These are phyloP conservation scores for Notolabrus celidotus DNA, from an alignment of 2,797 vertebrate species.

Conservation along the genomic window DNA sequence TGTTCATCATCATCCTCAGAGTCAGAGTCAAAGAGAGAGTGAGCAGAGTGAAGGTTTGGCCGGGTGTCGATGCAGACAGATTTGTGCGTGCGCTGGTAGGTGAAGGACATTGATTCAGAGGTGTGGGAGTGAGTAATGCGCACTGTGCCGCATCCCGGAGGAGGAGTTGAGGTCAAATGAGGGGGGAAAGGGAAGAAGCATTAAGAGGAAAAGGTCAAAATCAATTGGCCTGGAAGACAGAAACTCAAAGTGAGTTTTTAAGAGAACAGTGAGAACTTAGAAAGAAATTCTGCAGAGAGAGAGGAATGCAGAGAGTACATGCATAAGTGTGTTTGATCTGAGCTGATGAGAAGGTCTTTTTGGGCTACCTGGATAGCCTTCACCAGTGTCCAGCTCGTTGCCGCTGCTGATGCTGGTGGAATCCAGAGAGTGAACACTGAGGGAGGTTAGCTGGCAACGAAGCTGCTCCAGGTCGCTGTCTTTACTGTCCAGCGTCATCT, in stretches of 20 bases:
- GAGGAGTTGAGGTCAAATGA: constrained; percentile 64
- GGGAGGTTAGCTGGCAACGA: constrained; percentile 91
- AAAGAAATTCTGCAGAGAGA: constrained; percentile 8
- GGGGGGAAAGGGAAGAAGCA: constrained; percentile 40
- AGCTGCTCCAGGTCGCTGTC: constrained; percentile 99
- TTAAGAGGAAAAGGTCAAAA: constrained; percentile 39
- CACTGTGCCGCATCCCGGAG: constrained; percentile 85
- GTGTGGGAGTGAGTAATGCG: constrained; percentile 95
- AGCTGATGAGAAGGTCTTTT: not conserved
- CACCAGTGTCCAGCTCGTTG: constrained; percentile 89
- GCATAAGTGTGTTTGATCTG: not conserved
- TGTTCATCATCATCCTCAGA: constrained; percentile 87
- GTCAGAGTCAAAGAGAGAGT: constrained; percentile 86
- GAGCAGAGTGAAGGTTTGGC: constrained; percentile 87
- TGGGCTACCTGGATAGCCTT: constrained; percentile 94
- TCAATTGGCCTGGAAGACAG: constrained; percentile 24
- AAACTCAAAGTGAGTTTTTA: constrained; percentile 32
- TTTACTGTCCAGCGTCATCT: constrained; percentile 97
- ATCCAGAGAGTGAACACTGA: constrained; percentile 93
- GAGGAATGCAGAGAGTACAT: constrained; percentile 15
- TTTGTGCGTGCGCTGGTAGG: constrained; percentile 95
- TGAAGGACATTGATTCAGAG: constrained; percentile 97
- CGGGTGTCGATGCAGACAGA: constrained; percentile 95
- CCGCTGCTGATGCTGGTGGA: constrained; percentile 93
- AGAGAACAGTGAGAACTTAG: constrained; percentile 13